These are phyloP conservation scores for Zonitis immaculata DNA, from an alignment of 2,888 invertebrate genomes.

Conservation along the genomic window DNA sequence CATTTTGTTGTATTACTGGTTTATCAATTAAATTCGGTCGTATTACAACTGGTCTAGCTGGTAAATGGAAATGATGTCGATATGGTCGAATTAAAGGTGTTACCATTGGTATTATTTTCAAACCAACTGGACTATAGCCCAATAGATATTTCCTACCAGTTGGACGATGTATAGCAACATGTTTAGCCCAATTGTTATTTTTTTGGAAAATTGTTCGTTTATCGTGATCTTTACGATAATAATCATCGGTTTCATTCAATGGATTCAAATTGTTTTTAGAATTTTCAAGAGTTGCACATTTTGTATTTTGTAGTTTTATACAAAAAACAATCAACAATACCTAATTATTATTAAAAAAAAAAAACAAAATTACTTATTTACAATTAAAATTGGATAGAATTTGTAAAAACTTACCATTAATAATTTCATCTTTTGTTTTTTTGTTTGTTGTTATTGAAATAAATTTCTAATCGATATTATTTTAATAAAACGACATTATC, in stretches of 20 bases:
- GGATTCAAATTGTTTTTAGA: conserved; percentile 34
- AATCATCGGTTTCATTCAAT: conserved; percentile 26
- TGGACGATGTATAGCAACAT: conserved; percentile 37
- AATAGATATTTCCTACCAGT: conserved; percentile 35
- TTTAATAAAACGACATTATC: conserved; percentile 32
- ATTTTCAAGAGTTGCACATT: conserved; percentile 14
- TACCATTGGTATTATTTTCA: too few species aligned
- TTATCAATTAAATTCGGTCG: conserved; percentile 22
- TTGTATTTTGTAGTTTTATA: background rate
- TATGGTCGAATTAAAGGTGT: conserved; percentile 32
- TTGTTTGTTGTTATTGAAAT: too few species aligned
- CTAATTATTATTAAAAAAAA: background rate
- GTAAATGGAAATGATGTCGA: conserved; percentile 25
- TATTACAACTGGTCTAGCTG: conserved; percentile 17
- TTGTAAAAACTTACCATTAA: conserved; percentile 19
- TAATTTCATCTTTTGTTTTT: conserved; percentile 19
- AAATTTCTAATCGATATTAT: too few species aligned
- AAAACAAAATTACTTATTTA: too few species aligned
- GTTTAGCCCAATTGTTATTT: conserved; percentile 34
- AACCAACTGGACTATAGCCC: conserved; percentile 36
- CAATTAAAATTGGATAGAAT: too few species aligned
- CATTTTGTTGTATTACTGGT: conserved; percentile 12
- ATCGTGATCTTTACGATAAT: conserved; percentile 35
- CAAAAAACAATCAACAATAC: conserved; percentile 4
- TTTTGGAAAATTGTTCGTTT: conserved; percentile 40